Conservation (phyloP, 2,888 invertebrate species). For the Polylopha cassiicola region DNA sequence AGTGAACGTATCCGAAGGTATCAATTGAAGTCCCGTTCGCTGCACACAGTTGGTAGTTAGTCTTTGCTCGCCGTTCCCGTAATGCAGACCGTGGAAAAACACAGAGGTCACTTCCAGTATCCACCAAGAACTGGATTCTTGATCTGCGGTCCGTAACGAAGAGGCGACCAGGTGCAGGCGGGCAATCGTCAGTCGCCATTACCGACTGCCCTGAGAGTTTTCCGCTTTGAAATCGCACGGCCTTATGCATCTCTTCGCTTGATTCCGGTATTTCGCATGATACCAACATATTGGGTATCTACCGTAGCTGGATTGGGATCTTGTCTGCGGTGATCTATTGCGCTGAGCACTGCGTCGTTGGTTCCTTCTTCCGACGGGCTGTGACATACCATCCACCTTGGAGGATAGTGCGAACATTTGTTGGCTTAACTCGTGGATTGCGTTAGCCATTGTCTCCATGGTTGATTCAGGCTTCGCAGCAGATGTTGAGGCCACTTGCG, state of each 20-base stretch:
- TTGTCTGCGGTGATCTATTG: not conserved
- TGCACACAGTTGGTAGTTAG: slow-evolving; percentile 4
- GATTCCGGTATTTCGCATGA: slow-evolving; percentile 2
- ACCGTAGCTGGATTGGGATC: slow-evolving; percentile 6
- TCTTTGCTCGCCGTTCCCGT: not conserved
- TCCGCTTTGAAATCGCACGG: slow-evolving; percentile 9
- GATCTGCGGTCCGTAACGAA: slow-evolving; percentile 12
- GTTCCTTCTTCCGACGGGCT: not conserved
- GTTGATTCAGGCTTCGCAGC: not conserved
- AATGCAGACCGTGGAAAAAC: slow-evolving; percentile 15
- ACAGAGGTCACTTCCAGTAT: slow-evolving; percentile 23
- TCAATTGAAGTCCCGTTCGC: slow-evolving; percentile 9
- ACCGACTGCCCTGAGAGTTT: slow-evolving; percentile 14
- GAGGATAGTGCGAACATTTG: not conserved
- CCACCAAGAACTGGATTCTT: slow-evolving; percentile 10
- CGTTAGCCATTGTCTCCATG: slow-evolving; percentile 1
- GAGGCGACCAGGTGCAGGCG: slow-evolving; percentile 5
- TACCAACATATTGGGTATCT: slow-evolving; percentile 10
- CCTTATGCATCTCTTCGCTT: slow-evolving; percentile 5
- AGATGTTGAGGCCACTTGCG: slow-evolving; percentile 1
- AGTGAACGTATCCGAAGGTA: slow-evolving; percentile 2
- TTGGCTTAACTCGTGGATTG: not conserved
- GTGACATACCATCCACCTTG: not conserved
- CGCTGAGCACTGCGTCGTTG: not conserved
- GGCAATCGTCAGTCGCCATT: slow-evolving; percentile 13